Evolutionary conservation across 2,113 vertebrate species (phyloP).

Genomic region (Phocoena sinus): DNA sequence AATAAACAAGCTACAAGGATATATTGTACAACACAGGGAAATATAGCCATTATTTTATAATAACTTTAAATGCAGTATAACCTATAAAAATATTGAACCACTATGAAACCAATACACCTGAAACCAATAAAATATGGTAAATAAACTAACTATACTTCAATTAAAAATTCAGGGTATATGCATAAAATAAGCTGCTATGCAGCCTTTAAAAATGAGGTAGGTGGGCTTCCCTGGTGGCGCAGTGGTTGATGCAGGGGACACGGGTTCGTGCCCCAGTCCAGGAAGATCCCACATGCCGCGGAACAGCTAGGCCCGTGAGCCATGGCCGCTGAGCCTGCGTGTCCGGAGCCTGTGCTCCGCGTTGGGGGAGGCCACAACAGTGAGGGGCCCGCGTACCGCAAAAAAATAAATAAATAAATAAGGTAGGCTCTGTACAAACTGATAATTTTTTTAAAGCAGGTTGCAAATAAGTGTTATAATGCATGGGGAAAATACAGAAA

Average conservation of each 20-base stretch:
- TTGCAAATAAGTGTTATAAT: not conserved
- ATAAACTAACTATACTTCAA: not conserved
- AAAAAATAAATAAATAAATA: not conserved
- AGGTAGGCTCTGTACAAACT: not conserved
- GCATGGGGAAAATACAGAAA: not conserved
- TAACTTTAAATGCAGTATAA: not conserved
- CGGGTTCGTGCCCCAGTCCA: too few relatives aligned
- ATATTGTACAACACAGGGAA: not conserved
- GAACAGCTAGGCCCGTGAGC: too few relatives aligned
- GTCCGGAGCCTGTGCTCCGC: too few relatives aligned
- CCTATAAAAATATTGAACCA: not conserved
- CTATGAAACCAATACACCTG: not conserved
- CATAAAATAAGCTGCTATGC: not conserved
- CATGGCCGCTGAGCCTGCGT: too few relatives aligned
- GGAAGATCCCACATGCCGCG: too few relatives aligned
- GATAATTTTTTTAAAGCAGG: not conserved
- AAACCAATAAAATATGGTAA: not conserved
- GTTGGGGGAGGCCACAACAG: too few relatives aligned
- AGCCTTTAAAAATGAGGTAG: not conserved
- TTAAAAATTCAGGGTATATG: not conserved
- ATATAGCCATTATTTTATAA: not conserved
- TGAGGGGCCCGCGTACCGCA: too few relatives aligned
- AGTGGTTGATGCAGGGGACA: too few relatives aligned
- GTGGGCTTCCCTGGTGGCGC: too few relatives aligned
- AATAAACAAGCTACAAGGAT: not conserved